Evolutionary conservation across 2,888 invertebrate genomes (phyloP).

Genomic region (Eulithis testata): DNA sequence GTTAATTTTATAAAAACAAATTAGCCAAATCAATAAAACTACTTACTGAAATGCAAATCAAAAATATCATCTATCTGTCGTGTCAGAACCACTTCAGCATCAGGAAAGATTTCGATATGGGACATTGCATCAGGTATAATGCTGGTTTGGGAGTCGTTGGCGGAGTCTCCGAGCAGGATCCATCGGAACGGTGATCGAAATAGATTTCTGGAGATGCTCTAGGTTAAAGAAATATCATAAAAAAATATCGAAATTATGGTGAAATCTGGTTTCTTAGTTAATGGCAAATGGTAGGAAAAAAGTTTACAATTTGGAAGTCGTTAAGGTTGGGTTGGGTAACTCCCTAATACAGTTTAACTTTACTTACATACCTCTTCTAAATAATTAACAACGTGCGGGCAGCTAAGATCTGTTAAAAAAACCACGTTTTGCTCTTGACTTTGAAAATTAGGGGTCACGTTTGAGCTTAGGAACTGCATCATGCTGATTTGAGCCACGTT

Average conservation of each 20-base stretch:
- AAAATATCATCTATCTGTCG: slow-evolving; percentile 43
- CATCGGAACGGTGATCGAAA: slow-evolving; percentile 70
- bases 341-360: not conserved
- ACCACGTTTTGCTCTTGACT: slow-evolving; percentile 59
- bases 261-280: too few relatives aligned
- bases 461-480: slow-evolving; percentile 52
- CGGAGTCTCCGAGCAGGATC: slow-evolving; percentile 56
- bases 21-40: not conserved
- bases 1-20: too few relatives aligned
- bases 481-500: slow-evolving; percentile 50
- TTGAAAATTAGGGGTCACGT: slow-evolving; percentile 46
- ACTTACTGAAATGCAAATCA: slow-evolving; percentile 61
- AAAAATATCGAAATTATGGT: too few relatives aligned
- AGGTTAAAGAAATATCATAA: slow-evolving; percentile 14
- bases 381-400: slow-evolving; percentile 54
- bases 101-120: slow-evolving; percentile 58
- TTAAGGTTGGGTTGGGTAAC: too few relatives aligned
- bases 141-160: slow-evolving; percentile 34
- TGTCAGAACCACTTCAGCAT: slow-evolving; percentile 62
- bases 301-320: too few relatives aligned
- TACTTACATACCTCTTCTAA: slow-evolving; percentile 52
- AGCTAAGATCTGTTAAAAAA: slow-evolving; percentile 64
- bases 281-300: too few relatives aligned
- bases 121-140: slow-evolving; percentile 49
- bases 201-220: slow-evolving; percentile 54